Percentiles rank a stretch among this genome's conserved stretches.
Conservation (phyloP, 2,797 vertebrate genomes). For the Chelon auratus region DNA sequence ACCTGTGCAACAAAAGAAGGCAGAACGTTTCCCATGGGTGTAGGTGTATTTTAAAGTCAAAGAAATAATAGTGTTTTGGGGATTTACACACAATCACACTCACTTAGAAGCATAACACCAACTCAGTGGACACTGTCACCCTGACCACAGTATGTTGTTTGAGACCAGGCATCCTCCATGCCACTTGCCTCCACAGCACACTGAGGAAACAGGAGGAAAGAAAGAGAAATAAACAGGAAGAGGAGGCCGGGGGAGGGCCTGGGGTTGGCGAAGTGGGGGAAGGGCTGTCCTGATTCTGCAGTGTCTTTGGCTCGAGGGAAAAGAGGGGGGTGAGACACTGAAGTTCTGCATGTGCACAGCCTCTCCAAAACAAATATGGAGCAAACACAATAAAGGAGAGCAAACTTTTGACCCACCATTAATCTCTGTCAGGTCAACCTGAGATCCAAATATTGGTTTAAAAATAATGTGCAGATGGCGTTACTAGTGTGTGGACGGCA, state of each 20-base stretch:
- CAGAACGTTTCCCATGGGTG: neutral
- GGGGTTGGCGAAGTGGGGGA: slow-evolving; percentile 60
- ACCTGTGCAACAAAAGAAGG: slow-evolving; percentile 18
- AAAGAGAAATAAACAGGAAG: slow-evolving; percentile 81
- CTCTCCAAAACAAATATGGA: slow-evolving; percentile 73
- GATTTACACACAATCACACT: neutral
- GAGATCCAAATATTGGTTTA: slow-evolving; percentile 12
- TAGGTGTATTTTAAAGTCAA: slow-evolving; percentile 10
- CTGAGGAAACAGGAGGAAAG: slow-evolving; percentile 66
- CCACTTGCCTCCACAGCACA: slow-evolving; percentile 54
- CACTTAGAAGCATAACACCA: slow-evolving; percentile 7
- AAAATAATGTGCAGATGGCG: neutral
- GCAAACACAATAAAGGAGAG: slow-evolving; percentile 49
- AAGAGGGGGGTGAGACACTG: slow-evolving; percentile 16
- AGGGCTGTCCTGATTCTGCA: slow-evolving; percentile 69
- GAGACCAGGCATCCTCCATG: slow-evolving; percentile 55
- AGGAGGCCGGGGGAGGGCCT: slow-evolving; percentile 67
- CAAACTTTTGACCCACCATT: slow-evolving; percentile 50
- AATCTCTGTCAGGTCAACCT: slow-evolving; percentile 33
- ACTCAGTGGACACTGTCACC: slow-evolving; percentile 56
- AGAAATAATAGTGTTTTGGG: neutral
- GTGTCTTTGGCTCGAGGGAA: slow-evolving; percentile 58
- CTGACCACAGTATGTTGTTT: slow-evolving; percentile 63
- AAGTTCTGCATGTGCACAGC: slow-evolving; percentile 58
- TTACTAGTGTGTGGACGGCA: slow-evolving; percentile 16